Conservation (phyloP, 1,140 invertebrate genomes). For the Apis mellifera region Amel_HAv3.1 CM009936.2:12100001-12100500, state of each 20-base stretch:
- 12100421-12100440: background rate
- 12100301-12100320: slow-evolving; percentile 36
- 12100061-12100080: slow-evolving; percentile 20
- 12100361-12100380: slow-evolving; percentile 56
- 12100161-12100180: slow-evolving; percentile 34
- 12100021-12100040: slow-evolving; percentile 28
- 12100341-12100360: slow-evolving; percentile 69
- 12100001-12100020: too few species aligned
- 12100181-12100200: slow-evolving; percentile 46
- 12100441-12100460: slow-evolving; percentile 3
- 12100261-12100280: slow-evolving; percentile 40
- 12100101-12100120: background rate
- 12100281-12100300: slow-evolving; percentile 45
- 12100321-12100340: slow-evolving; percentile 28
- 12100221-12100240: slow-evolving; percentile 79
- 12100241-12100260: slow-evolving; percentile 51
- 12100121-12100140: background rate
- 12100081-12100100: background rate
- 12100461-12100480: slow-evolving; percentile 35
- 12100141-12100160: background rate
- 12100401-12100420: slow-evolving; percentile 14
- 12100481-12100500: slow-evolving; percentile 11
- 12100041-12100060: slow-evolving; percentile 29
- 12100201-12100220: slow-evolving; percentile 76
- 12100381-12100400: slow-evolving; percentile 26